Evolutionary conservation across 2,888 invertebrate genomes (phyloP).

Genomic region (Bruchidius siliquastri): DNA sequence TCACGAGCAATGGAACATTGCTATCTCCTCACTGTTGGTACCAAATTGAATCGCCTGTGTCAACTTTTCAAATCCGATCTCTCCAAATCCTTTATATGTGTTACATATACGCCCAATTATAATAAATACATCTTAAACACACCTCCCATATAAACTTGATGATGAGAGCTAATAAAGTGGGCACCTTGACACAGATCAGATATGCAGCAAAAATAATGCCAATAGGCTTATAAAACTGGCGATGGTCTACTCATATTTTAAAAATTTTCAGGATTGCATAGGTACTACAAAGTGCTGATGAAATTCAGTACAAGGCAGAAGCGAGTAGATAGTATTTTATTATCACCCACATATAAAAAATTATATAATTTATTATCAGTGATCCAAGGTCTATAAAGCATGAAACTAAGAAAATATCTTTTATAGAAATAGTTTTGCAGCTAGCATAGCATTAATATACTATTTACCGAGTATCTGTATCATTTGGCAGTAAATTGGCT

Average conservation of each 20-base stretch:
- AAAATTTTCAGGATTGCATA: neutral
- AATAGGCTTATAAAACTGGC: neutral
- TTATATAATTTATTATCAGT: too few species aligned
- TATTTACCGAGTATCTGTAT: too few species aligned
- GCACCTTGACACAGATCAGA: neutral
- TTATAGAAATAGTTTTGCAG: too few species aligned
- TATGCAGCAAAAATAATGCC: neutral
- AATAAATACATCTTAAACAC: neutral
- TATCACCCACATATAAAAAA: too few species aligned
- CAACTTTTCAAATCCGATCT: neutral
- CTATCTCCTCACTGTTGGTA: neutral
- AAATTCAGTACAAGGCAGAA: neutral
- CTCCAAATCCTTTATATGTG: neutral
- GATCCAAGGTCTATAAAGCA: too few species aligned
- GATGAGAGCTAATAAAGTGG: neutral
- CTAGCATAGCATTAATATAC: too few species aligned
- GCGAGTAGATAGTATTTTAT: too few species aligned
- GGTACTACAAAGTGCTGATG: neutral
- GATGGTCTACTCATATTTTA: neutral
- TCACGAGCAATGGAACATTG: neutral
- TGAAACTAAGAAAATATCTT: too few species aligned
- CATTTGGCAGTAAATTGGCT: too few species aligned
- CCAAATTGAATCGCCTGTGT: neutral
- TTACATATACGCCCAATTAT: neutral
- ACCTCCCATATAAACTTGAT: neutral